phyloP scores from a whole-genome alignment of 2,113 vertebrate species.

The Halichoerus grypus region DNA sequence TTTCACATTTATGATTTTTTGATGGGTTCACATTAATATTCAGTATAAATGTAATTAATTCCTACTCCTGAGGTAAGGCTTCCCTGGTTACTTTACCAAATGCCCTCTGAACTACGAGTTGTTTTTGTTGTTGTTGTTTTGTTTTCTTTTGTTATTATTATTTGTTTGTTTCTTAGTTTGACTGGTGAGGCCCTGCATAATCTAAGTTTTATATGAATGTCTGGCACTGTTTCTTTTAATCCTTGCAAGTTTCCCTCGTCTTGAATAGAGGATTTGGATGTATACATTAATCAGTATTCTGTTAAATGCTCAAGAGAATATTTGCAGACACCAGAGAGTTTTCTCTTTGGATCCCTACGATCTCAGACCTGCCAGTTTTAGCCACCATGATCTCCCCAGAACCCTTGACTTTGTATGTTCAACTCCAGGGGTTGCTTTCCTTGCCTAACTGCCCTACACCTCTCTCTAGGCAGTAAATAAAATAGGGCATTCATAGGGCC shows the following conservation, averaged over 20 bases:
- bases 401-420: background rate
- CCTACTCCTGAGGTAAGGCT: background rate
- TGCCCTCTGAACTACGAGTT: background rate
- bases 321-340: background rate
- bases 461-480: background rate
- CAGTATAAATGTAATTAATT: conserved; percentile 13
- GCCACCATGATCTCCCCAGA: background rate
- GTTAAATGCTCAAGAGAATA: background rate
- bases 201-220: background rate
- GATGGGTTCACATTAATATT: background rate
- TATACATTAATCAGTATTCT: background rate
- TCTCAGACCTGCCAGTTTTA: background rate
- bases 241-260: background rate
- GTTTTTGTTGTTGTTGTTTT: background rate
- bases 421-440: background rate
- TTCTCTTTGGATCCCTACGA: background rate
- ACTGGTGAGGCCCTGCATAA: background rate
- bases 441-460: too few species aligned
- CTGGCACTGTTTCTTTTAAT: background rate
- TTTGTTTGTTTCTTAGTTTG: background rate
- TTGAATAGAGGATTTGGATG: background rate
- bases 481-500: rapidly evolving
- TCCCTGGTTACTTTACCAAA: background rate
- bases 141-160: background rate
- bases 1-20: background rate